Conservation (phyloP, 2,888 invertebrate species). For the Galeopsomyia nigrocyanea region DNA sequence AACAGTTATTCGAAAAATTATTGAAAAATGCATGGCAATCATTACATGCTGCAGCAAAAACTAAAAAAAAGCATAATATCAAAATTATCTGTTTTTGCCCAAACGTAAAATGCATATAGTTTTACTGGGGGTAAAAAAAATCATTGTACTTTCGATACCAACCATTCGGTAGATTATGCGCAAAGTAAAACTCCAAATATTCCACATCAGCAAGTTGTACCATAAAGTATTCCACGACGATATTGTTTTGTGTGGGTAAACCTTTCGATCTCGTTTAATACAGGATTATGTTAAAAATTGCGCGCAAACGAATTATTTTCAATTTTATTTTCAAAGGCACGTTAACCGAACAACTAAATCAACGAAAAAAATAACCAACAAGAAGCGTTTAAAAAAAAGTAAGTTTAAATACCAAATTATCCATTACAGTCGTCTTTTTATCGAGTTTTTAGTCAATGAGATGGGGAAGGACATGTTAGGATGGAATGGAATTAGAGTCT, state of each 20-base stretch:
- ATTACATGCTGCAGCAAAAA: conserved; percentile 60
- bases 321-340: conserved; percentile 11
- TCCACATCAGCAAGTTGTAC: too few relatives aligned
- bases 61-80: conserved; percentile 57
- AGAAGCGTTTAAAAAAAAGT: conserved; percentile 3
- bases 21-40: conserved; percentile 24
- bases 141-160: too few relatives aligned
- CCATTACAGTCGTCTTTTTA: neutral
- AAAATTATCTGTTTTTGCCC: conserved; percentile 59
- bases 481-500: conserved; percentile 9
- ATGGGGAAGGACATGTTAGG: conserved; percentile 15
- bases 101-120: conserved; percentile 13
- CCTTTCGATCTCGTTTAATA: too few relatives aligned
- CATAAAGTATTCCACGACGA: too few relatives aligned
- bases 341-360: neutral
- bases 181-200: too few relatives aligned
- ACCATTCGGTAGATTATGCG: too few relatives aligned
- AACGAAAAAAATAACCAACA: neutral
- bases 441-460: conserved; percentile 10
- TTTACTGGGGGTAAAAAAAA: neutral
- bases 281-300: too few relatives aligned
- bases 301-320: neutral
- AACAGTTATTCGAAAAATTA: conserved; percentile 24
- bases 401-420: conserved; percentile 5
- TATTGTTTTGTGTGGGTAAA: neutral